phyloP scores from a whole-genome alignment of 2,113 vertebrate genomes.

The Alaudala cheleensis region DNA sequence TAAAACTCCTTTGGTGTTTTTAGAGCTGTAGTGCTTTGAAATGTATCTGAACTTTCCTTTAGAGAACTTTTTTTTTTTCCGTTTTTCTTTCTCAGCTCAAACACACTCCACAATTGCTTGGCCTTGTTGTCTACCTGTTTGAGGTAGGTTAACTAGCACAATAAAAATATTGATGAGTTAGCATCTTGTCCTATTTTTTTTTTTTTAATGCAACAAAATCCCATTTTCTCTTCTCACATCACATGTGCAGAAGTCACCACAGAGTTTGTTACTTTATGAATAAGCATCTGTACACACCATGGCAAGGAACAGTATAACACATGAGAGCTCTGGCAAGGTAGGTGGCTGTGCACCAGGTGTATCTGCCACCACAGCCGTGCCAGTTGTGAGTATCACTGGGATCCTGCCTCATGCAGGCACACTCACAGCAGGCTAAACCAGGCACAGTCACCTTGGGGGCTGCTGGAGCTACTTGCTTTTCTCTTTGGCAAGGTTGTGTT shows the following conservation, averaged over 20 bases:
- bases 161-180: background rate
- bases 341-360: background rate
- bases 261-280: background rate
- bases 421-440: background rate
- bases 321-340: background rate
- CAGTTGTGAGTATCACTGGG: fast-evolving
- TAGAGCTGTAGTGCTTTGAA: conserved; percentile 27
- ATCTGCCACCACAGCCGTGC: background rate
- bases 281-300: background rate
- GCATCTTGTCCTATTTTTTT: background rate
- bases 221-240: background rate
- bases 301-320: background rate
- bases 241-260: background rate
- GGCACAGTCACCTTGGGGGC: background rate
- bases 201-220: background rate
- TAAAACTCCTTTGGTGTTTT: conserved; percentile 49
- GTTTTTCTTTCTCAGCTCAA: conserved; percentile 10
- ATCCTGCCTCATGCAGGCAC: background rate
- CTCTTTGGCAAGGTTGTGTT: background rate
- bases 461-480: background rate
- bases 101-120: background rate
- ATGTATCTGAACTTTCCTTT: conserved; percentile 29
- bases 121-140: conserved; percentile 9
- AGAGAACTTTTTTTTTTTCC: background rate
- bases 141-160: background rate